Evolutionary conservation across 2,888 invertebrate species (phyloP), one percentile per base, ranked within the genome.

Genomic region (Lamellibrachia columna): DNA sequence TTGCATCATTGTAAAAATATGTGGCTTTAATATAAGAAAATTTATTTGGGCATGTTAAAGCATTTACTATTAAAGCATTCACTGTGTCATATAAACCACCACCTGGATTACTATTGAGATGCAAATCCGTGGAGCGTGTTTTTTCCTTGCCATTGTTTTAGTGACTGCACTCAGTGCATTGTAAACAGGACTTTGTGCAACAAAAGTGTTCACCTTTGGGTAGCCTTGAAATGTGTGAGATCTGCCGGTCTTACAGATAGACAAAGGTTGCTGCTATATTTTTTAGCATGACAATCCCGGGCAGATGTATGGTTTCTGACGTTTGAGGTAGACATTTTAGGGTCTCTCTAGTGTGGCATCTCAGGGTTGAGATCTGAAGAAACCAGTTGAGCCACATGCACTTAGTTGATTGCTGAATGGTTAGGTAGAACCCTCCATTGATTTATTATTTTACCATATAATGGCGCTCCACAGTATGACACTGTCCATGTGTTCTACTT

Each of bases 121-220:
- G n/a, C 22, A n/a, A 22, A 22, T 75, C 75, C 75, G 75, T 75
- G 75, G n/a, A 75, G 75, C 75, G 2, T 75, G 75, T 75, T 75
- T 75, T 75, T 75, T 75, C 15, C 75, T 75, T 22, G 75, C 75
- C 75, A 75, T 75, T 75, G 75, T 75, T 75, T 75, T 75, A 75
- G 75, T 75, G 75, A 75, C 75, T 75, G 11, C 15, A n/a, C 22
- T 15, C 75, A 15, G n/a, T 4, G 75, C 40, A 40, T 40, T 40
- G 40, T 40, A 40, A 40, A 40, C 75, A 15, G 75, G 75, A 75
- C 75, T 75, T 75, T 75, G 22, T 75, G 75, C 75, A 75, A 75
- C 75, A 22, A 22, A 75, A 75, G 22, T 3, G 11, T 22, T n/a
- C 22, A 22, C 75, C 75, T 75, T n/a, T 3, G 22, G 75, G n/a